Percentiles rank a stretch among this genome's conserved stretches.
These are phyloP conservation scores for Stigmatopora argus DNA, from an alignment of 2,113 vertebrate species.

Conservation along the genomic window DNA sequence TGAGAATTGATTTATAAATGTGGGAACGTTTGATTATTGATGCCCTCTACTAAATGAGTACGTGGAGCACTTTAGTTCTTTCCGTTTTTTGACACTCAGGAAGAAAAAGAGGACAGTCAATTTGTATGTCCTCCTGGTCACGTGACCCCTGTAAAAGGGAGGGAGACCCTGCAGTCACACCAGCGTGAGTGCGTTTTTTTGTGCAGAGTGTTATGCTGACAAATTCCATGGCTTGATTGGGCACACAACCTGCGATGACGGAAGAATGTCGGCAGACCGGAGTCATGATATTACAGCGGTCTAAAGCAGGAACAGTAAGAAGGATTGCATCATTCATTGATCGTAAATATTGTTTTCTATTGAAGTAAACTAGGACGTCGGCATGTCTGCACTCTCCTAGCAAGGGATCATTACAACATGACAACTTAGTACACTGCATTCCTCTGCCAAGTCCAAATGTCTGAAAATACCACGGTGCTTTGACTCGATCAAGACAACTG, in stretches of 20 bases:
- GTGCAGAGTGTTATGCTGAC: conserved; percentile 32
- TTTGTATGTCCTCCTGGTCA: conserved; percentile 28
- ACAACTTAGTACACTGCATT: not conserved
- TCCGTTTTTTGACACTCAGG: conserved; percentile 42
- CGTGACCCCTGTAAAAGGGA: conserved; percentile 25
- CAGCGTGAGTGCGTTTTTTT: conserved; percentile 22
- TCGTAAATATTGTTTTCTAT: conserved; percentile 5
- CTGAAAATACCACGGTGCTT: too few relatives aligned
- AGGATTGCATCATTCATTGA: conserved; percentile 3
- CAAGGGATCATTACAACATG: conserved; percentile 12
- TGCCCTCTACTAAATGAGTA: conserved; percentile 15
- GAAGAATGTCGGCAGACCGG: conserved; percentile 32
- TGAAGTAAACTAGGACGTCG: conserved; percentile 9
- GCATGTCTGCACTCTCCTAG: conserved; percentile 2
- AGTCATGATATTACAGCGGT: conserved; percentile 12
- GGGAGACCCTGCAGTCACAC: conserved; percentile 25
- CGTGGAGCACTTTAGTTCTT: conserved; percentile 33
- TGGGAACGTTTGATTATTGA: conserved; percentile 33
- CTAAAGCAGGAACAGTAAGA: conserved; percentile 5
- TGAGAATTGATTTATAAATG: conserved; percentile 22
- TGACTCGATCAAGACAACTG: not conserved
- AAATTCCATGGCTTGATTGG: conserved; percentile 40
- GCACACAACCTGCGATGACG: conserved; percentile 41
- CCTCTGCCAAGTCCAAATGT: not conserved
- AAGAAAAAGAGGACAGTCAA: conserved; percentile 29